These are phyloP conservation scores for Drosophila neotestacea DNA, from an alignment of 2,888 invertebrate species.

Conservation along the genomic window DNA sequence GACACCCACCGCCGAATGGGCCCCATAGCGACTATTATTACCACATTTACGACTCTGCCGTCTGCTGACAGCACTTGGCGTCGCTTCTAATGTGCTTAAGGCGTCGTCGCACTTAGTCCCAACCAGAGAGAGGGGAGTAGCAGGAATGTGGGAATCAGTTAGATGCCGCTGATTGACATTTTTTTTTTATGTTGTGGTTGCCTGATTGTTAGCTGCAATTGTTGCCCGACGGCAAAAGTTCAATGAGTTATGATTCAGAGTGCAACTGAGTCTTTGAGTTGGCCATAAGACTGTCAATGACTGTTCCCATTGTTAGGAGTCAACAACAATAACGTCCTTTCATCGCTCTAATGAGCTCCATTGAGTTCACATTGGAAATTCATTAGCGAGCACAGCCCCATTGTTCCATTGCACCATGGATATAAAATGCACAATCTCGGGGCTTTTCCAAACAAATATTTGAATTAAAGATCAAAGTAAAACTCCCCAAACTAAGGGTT, in stretches of 20 bases:
- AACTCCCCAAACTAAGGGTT: conserved; percentile 14
- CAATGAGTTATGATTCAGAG: conserved; percentile 73
- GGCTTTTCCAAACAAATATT: conserved; percentile 12
- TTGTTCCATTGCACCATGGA: conserved; percentile 29
- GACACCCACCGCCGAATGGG: conserved; percentile 56
- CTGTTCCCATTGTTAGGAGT: conserved; percentile 32
- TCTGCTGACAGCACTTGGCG: conserved; percentile 51
- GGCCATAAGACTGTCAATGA: conserved; percentile 9
- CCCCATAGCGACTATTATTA: conserved; percentile 71
- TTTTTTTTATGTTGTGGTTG: conserved; percentile 44
- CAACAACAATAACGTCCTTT: conserved; percentile 29
- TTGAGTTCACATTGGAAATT: conserved; percentile 61
- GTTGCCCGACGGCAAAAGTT: conserved; percentile 64
- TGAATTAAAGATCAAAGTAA: conserved; percentile 18
- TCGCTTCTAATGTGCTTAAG: conserved; percentile 56
- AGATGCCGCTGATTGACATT: conserved; percentile 70
- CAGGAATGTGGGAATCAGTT: conserved; percentile 27
- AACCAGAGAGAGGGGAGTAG: background rate
- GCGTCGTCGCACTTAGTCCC: conserved; percentile 44
- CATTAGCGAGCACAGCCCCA: conserved; percentile 52
- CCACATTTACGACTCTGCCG: conserved; percentile 66
- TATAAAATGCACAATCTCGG: conserved; percentile 14
- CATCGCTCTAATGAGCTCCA: conserved; percentile 63
- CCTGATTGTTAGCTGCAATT: conserved; percentile 41
- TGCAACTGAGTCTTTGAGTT: conserved; percentile 4